phyloP scores from a whole-genome alignment of 2,888 invertebrate genomes.

The Polietes domitor region DNA sequence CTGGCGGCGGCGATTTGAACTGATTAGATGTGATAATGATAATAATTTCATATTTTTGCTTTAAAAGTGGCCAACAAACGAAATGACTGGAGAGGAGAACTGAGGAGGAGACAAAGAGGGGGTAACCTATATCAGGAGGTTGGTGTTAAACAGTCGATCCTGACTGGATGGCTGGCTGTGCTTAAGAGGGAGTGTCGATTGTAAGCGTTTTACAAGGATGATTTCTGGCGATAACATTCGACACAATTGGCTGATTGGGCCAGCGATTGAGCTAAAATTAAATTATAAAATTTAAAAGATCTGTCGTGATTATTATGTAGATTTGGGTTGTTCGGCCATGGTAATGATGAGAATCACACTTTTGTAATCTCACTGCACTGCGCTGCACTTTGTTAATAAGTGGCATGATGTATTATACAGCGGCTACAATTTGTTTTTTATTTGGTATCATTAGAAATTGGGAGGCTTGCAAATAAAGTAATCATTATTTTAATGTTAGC shows the following conservation, averaged over 20 bases:
- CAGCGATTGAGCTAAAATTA: conserved; percentile 39
- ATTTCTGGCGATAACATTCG: conserved; percentile 36
- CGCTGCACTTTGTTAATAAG: too few species aligned
- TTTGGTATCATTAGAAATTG: too few species aligned
- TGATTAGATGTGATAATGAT: conserved; percentile 65
- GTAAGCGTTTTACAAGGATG: conserved; percentile 42
- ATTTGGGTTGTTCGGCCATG: conserved; percentile 54
- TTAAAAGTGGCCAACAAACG: conserved; percentile 12
- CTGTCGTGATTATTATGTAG: conserved; percentile 41
- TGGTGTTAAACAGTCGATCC: not conserved
- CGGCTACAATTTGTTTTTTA: too few species aligned
- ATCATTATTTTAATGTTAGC: too few species aligned
- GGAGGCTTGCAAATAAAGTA: too few species aligned
- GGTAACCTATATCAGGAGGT: not conserved
- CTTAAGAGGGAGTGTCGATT: conserved; percentile 46
- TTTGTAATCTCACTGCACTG: too few species aligned
- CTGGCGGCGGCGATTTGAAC: conserved; percentile 46
- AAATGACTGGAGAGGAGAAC: not conserved
- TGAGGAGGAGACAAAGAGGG: not conserved
- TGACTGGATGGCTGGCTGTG: not conserved
- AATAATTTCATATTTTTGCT: conserved; percentile 49
- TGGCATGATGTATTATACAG: too few species aligned
- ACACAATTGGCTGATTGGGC: conserved; percentile 41
- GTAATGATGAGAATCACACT: not conserved
- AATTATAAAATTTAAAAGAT: conserved; percentile 53